Evolutionary conservation across 2,888 invertebrate genomes (phyloP).

Genomic region (Noctua janthina): DNA sequence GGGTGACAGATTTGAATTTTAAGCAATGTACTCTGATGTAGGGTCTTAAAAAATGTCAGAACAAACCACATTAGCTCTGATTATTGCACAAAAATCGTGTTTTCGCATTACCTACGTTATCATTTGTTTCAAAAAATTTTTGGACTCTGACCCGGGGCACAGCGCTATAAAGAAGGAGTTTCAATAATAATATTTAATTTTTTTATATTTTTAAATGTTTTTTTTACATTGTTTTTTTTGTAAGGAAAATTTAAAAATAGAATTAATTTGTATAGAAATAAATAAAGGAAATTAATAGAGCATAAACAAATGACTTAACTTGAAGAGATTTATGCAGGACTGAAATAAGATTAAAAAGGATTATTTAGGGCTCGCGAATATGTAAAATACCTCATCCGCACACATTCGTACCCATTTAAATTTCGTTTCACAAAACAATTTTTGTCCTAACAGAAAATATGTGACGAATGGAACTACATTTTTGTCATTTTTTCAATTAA

Average conservation of each 20-base stretch:
- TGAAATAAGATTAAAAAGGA: neutral
- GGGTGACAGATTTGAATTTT: neutral
- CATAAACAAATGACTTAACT: neutral
- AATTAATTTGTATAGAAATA: no score
- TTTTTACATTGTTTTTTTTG: no score
- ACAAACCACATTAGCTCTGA: neutral
- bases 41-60: neutral
- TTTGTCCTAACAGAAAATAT: slow-evolving; percentile 25
- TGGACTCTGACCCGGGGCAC: neutral
- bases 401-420: slow-evolving; percentile 7
- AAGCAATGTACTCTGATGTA: neutral
- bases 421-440: slow-evolving; percentile 24
- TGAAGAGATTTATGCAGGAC: neutral
- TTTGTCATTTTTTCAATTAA: slow-evolving; percentile 65
- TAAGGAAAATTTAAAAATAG: no score
- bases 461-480: slow-evolving; percentile 40
- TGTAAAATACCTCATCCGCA: neutral
- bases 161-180: neutral
- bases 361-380: neutral
- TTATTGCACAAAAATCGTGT: neutral
- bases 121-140: neutral
- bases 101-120: neutral
- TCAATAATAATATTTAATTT: neutral
- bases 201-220: no score
- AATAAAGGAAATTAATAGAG: neutral